Base-by-base conservation (phyloP, 2,113 vertebrate species). In the Halcyon senegalensis region DNA sequence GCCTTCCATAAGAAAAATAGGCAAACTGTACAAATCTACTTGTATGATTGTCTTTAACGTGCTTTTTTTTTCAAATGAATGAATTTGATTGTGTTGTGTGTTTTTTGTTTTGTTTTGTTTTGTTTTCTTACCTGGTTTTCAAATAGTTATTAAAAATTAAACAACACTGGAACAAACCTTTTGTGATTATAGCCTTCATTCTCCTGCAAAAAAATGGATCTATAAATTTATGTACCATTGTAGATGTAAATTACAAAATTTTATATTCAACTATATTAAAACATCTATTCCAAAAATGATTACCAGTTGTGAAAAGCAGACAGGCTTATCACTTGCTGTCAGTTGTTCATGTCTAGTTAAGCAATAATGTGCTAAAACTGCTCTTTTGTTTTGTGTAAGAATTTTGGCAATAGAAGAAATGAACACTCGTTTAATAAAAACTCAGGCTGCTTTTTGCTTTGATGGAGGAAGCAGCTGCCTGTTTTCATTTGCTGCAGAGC, bases 241-340 rank as follows among this genome's bases (percentile, higher is more conserved):
- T 98, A 98, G 98, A 98, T 98, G 98, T 98, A 98, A 98, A 98
- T 98, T 98, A 98, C 98, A 98, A 98, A 98, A 98, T 98, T 98
- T 98, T 98, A 98, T 97, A 98, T 98, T 98, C 98, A 97, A 98
- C 97, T 98, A 98, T 98, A 98, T 98, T 98, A 98, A 98, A 98
- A 98, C 98, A 98, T 98, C 98, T 98, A 98, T 98, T 98, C 98
- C 98, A 98, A 98, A 98, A 98, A 98, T 98, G 98, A 98, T 98
- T 98, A 98, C 98, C 98, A 98, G 98, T 98, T 98, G 98, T 98
- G 98, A 98, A 98, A 99, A 99, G 98, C 99, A 99, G 99, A 98
- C 98, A 98, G 98, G 98, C 99, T 99, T 99, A 99, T 99, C 99
- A 99, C 98, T 99, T 98, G 99, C 98, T 99, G 99, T 99, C 99